Percentiles rank a stretch among this genome's conserved stretches.
These are phyloP conservation scores for Intellagama lesueurii DNA, from an alignment of 2,797 vertebrate genomes.

Conservation along the genomic window DNA sequence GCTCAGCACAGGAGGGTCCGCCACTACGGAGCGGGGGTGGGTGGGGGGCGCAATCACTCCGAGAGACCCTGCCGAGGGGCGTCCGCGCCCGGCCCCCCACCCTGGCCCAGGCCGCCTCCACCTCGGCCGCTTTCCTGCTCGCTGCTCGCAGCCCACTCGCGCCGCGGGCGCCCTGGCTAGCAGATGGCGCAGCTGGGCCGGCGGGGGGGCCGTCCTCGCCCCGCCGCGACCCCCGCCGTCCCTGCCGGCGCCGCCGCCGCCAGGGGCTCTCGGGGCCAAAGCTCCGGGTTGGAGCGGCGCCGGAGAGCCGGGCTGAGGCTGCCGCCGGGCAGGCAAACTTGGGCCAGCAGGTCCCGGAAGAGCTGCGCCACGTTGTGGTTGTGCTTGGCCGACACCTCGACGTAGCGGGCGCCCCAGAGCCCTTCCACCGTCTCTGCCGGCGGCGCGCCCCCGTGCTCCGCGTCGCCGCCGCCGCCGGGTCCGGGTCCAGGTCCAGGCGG, in stretches of 20 bases:
- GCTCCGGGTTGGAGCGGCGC: constrained; percentile 63
- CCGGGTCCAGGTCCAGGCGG: neutral
- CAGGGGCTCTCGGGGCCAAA: constrained; percentile 37
- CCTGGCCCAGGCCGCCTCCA: no score
- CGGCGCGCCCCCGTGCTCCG: constrained; percentile 29
- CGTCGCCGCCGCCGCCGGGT: constrained; percentile 53
- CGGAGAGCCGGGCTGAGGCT: constrained; percentile 66
- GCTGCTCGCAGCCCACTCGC: neutral
- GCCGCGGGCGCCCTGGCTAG: neutral
- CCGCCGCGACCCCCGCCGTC: no score
- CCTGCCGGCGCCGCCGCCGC: no score
- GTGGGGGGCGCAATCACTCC: neutral
- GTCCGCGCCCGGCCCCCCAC: no score
- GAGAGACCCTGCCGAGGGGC: neutral
- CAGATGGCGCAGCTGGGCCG: constrained; percentile 11
- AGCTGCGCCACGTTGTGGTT: constrained; percentile 71
- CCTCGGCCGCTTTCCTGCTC: neutral
- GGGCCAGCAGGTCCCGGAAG: constrained; percentile 75
- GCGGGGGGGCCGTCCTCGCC: neutral
- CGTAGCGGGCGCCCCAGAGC: constrained; percentile 75
- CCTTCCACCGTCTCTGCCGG: constrained; percentile 70
- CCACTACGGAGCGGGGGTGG: no score
- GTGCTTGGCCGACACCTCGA: constrained; percentile 78
- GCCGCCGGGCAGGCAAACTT: constrained; percentile 66
- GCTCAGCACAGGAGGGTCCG: neutral